Evolutionary conservation across 2,113 vertebrate genomes (phyloP), one percentile per base, ranked within the genome.

Genomic region (Pseudorasbora parva): DNA sequence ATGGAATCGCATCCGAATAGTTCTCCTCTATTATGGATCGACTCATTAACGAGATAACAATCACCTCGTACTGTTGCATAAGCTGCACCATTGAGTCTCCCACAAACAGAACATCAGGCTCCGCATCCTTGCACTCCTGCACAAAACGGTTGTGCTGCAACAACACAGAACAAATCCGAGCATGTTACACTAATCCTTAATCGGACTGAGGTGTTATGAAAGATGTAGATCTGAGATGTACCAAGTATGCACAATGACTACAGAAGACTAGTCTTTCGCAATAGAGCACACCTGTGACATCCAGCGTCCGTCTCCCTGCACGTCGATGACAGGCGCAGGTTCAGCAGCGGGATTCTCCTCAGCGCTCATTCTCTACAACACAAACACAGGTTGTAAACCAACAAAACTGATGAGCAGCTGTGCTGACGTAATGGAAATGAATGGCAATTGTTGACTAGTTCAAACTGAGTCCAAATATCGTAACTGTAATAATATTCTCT

Each of bases 31-130:
- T n/a, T 54, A 74, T 51, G 45, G 68, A 3, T 41, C 8, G n/a
- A 45, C 45, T 51, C 8, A 14, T 77, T 59, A 77, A 59, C 21
- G 19, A 59, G 12, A 33, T 43, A 45, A 57, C 68, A 81, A 72
- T 83, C 89, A 99, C 97, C 96, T 99, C 97, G 0, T 95, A 96
- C 59, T 99, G 98, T 90, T 97, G 96, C 87, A 99, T 95, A 74
- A 99, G 87, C 87, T 99, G 98, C 64, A 98, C 93, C 97, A 99
- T 98, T 84, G 96, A 99, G 91, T 99, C 98, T 0, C 98, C 98
- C 30, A 99, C 94, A 87, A 99, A 99, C 60, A 99, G 95, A 78
- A 99, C 94, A 0, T 95, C 94, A 83, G 93, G 93, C 83, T 94
- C 93, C 10, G 89, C 93, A 75, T 95, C 93, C 82, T 95, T 95